A percentile compares a stretch with the other conserved stretches of the same genome.
These are phyloP conservation scores for Drosophila algonquin DNA, from an alignment of 2,888 invertebrate genomes.

Conservation along the genomic window DNA sequence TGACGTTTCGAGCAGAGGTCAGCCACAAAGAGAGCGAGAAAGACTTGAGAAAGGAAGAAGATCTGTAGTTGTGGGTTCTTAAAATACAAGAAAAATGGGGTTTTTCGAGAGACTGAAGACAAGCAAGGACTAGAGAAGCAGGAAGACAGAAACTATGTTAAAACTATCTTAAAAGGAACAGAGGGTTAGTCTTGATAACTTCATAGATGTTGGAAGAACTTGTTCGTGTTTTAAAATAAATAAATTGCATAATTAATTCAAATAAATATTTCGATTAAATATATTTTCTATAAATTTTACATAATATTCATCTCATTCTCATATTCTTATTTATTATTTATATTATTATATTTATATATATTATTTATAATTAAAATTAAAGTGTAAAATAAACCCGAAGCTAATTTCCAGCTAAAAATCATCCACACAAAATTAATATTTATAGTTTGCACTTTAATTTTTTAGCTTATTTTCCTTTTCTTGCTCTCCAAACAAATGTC, in stretches of 20 bases:
- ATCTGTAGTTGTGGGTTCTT: background rate
- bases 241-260: no score
- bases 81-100: background rate
- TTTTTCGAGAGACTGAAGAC: background rate
- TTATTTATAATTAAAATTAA: no score
- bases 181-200: no score
- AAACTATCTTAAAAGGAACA: no score
- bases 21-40: background rate
- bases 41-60: background rate
- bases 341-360: no score
- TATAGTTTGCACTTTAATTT: background rate
- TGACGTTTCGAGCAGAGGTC: constrained; percentile 22
- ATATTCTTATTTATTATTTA: no score
- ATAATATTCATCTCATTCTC: no score
- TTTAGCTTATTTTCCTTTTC: no score
- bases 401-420: background rate
- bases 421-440: background rate
- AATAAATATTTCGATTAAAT: no score
- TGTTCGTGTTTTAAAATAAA: no score
- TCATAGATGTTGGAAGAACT: no score
- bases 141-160: background rate
- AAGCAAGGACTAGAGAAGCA: background rate
- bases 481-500: background rate
- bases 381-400: background rate
- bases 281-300: no score